Evolutionary conservation across 2,797 vertebrate genomes (phyloP).

Genomic region (Oryzias dopingdopingensis): DNA sequence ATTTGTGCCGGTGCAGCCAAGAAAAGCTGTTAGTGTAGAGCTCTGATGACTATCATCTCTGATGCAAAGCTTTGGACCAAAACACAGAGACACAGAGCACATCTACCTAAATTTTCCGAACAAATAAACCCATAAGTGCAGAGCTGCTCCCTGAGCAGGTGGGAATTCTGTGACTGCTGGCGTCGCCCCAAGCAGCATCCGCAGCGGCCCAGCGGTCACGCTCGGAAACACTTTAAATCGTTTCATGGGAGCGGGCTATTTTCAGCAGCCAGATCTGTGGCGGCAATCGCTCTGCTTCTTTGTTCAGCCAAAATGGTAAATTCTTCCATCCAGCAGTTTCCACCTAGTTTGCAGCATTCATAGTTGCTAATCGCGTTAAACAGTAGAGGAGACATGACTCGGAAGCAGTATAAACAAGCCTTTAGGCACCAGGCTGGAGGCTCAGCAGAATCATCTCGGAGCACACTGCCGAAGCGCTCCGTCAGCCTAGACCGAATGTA

Average conservation of each 20-base stretch:
- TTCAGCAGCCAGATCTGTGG: slow-evolving; percentile 27
- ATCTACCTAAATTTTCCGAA: slow-evolving; percentile 36
- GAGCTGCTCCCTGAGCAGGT: slow-evolving; percentile 46
- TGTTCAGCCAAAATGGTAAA: slow-evolving; percentile 41
- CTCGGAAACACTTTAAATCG: slow-evolving; percentile 56
- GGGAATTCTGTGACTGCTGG: slow-evolving; percentile 49
- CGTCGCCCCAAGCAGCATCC: slow-evolving; percentile 54
- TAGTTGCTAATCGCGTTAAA: slow-evolving; percentile 61
- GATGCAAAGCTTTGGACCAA: slow-evolving; percentile 14
- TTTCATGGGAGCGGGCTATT: slow-evolving; percentile 40
- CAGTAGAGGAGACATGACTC: slow-evolving; percentile 49
- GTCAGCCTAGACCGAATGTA: slow-evolving; percentile 20
- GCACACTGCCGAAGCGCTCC: slow-evolving; percentile 35
- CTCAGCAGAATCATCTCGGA: slow-evolving; percentile 48
- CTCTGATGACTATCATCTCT: no score
- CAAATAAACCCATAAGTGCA: slow-evolving; percentile 47
- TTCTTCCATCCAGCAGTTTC: slow-evolving; percentile 22
- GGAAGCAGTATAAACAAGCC: slow-evolving; percentile 51
- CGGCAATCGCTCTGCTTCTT: slow-evolving; percentile 41
- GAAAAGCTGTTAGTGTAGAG: no score
- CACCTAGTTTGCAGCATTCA: slow-evolving; percentile 45
- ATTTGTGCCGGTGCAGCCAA: no score
- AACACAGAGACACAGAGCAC: slow-evolving; percentile 16
- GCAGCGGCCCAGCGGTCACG: slow-evolving; percentile 54
- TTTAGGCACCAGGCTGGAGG: slow-evolving; percentile 37